phyloP scores from a whole-genome alignment of 2,113 vertebrate genomes.

The Fregata magnificens region DNA sequence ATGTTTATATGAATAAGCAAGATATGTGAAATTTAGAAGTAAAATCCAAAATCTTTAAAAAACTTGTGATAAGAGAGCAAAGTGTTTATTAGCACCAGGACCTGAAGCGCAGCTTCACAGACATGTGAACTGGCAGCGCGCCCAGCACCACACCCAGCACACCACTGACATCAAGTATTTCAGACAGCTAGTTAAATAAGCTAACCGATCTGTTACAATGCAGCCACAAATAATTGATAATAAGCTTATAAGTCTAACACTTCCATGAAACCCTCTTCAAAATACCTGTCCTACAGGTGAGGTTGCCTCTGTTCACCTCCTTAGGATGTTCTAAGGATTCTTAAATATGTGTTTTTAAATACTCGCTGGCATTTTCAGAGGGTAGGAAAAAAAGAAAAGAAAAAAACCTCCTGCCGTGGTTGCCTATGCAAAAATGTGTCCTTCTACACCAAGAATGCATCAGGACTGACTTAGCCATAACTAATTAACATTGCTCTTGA shows the following conservation, averaged over 20 bases:
- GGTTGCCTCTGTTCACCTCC: background rate
- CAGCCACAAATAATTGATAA: background rate
- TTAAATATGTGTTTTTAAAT: background rate
- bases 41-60: background rate
- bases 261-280: background rate
- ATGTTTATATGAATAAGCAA: background rate
- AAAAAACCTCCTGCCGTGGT: background rate
- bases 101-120: background rate
- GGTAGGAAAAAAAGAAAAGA: background rate
- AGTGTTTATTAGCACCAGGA: background rate
- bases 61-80: background rate
- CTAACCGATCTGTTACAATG: background rate
- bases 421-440: background rate
- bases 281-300: background rate
- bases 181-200: background rate
- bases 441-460: background rate
- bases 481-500: rapidly evolving
- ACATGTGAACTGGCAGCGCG: background rate
- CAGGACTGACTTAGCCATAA: background rate
- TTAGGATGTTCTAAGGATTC: background rate
- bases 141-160: background rate
- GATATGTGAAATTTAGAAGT: background rate
- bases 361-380: background rate
- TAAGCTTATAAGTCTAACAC: no score
- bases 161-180: background rate